phyloP scores from a whole-genome alignment of 2,888 invertebrate species.

The Xestia xanthographa region DNA sequence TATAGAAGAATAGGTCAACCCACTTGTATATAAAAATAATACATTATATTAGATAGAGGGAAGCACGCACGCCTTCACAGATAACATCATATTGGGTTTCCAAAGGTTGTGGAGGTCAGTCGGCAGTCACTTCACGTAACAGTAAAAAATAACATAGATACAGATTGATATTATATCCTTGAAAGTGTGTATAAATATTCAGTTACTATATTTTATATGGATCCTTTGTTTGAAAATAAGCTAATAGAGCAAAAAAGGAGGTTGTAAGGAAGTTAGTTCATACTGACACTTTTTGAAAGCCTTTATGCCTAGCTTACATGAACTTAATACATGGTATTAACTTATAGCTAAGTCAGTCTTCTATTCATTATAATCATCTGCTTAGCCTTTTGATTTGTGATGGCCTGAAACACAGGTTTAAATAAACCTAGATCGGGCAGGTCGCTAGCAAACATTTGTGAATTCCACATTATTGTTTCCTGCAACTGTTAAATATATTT shows the following conservation, averaged over 20 bases:
- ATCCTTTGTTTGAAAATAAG: background rate
- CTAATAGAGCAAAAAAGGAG: background rate
- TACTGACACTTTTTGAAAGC: background rate
- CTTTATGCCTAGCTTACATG: background rate
- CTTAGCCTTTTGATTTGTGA: no score
- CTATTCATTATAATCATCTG: background rate
- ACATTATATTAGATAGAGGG: conserved; percentile 52
- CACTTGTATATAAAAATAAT: conserved; percentile 51
- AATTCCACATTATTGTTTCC: no score
- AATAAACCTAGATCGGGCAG: no score
- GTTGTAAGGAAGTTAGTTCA: background rate
- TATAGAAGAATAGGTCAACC: conserved; percentile 28
- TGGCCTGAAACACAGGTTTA: no score
- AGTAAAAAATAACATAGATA: conserved; percentile 43
- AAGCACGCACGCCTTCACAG: conserved; percentile 56
- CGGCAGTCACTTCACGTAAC: conserved; percentile 59
- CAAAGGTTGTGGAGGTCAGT: conserved; percentile 52
- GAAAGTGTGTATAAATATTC: background rate
- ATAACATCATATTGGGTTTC: conserved; percentile 59
- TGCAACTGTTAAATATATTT: no score
- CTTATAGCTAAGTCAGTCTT: background rate
- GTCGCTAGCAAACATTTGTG: no score
- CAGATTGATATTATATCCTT: conserved; percentile 23
- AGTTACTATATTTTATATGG: background rate
- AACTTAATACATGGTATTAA: background rate